phyloP scores from a whole-genome alignment of 2,797 vertebrate genomes.

The Coluber constrictor region DNA sequence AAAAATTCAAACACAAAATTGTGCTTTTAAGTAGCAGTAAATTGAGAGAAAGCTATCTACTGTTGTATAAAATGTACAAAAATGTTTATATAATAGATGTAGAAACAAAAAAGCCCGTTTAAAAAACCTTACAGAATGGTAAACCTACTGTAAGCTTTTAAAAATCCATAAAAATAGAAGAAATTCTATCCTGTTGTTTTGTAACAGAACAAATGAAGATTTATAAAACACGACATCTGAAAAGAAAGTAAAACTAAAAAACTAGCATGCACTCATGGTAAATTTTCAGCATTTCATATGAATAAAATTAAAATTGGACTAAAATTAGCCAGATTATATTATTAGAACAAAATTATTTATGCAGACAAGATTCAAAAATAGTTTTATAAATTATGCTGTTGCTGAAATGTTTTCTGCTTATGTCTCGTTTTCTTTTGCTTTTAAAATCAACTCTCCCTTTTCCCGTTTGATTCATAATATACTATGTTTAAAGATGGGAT shows the following conservation, averaged over 20 bases:
- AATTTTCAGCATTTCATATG: neutral
- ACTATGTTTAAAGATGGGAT: neutral
- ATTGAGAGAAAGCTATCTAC: neutral
- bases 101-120: neutral
- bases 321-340: neutral
- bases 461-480: neutral
- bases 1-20: neutral
- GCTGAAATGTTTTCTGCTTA: neutral
- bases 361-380: neutral
- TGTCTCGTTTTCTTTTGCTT: neutral
- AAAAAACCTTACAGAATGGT: neutral
- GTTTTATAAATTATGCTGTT: neutral
- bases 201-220: neutral
- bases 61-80: neutral
- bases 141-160: neutral
- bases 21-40: neutral
- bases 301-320: neutral
- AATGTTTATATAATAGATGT: neutral
- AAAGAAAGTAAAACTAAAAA: neutral
- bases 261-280: neutral
- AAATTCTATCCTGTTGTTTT: neutral
- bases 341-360: neutral
- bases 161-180: neutral
- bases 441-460: neutral
- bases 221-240: neutral